phyloP scores from a whole-genome alignment of 2,888 invertebrate species.

The Amphimallon solstitiale region DNA sequence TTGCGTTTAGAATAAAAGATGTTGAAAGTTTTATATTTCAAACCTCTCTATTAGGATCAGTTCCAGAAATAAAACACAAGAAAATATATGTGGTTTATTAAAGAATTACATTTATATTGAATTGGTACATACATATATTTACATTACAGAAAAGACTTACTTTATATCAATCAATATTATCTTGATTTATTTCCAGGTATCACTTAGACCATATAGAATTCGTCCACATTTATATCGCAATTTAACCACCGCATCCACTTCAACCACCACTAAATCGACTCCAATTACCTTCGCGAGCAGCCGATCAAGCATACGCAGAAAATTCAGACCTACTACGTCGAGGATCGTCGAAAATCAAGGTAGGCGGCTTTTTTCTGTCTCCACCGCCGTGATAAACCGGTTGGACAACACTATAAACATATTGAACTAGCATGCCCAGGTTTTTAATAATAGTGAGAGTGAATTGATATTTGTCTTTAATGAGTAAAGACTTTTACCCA shows the following conservation, averaged over 20 bases:
- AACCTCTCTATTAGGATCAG: too few species aligned
- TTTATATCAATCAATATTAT: too few species aligned
- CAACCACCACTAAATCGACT: slow-evolving; percentile 48
- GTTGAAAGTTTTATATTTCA: too few species aligned
- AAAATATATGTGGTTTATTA: slow-evolving; percentile 26
- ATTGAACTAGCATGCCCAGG: slow-evolving; percentile 9
- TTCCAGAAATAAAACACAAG: slow-evolving; percentile 17
- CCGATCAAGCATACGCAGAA: slow-evolving; percentile 34
- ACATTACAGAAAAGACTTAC: too few species aligned
- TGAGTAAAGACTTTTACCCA: slow-evolving; percentile 30
- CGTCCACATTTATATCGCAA: slow-evolving; percentile 31
- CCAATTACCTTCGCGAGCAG: slow-evolving; percentile 21
- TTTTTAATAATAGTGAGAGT: slow-evolving; percentile 10
- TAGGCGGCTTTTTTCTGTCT: slow-evolving; percentile 24
- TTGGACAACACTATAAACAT: neutral
- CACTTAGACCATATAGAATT: slow-evolving; percentile 37
- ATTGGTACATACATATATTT: neutral
- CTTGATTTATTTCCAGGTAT: slow-evolving; percentile 38
- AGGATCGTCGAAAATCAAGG: slow-evolving; percentile 32
- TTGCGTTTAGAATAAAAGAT: too few species aligned
- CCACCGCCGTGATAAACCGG: slow-evolving; percentile 11
- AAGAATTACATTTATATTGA: neutral
- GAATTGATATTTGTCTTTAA: neutral
- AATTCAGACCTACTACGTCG: slow-evolving; percentile 33
- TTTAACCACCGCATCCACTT: slow-evolving; percentile 51